Evolutionary conservation across 2,888 invertebrate genomes (phyloP).

Genomic region (Amblyteles armatorius): DNA sequence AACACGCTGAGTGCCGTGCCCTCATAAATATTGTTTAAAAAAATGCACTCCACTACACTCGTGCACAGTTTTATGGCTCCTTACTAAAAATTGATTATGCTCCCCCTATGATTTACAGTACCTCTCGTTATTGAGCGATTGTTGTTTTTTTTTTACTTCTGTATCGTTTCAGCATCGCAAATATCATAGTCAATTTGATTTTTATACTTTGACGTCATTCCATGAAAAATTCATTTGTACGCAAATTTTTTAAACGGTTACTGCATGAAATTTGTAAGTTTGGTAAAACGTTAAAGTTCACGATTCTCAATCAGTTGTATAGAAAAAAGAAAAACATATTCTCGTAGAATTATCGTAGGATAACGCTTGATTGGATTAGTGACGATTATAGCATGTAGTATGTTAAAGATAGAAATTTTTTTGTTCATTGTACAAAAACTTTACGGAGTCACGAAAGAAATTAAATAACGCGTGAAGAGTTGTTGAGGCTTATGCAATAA

Average conservation of each 20-base stretch:
- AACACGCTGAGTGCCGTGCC: background rate
- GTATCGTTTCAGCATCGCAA: constrained; percentile 33
- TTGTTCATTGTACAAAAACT: constrained; percentile 56
- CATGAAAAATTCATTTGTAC: constrained; percentile 46
- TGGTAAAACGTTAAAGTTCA: constrained; percentile 22
- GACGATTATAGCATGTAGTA: constrained; percentile 62
- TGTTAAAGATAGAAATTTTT: constrained; percentile 52
- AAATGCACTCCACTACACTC: constrained; percentile 32
- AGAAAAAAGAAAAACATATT: constrained; percentile 18
- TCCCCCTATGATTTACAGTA: constrained; percentile 6
- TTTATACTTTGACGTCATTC: constrained; percentile 45
- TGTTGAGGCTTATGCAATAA: constrained; percentile 78
- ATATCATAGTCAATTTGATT: constrained; percentile 23
- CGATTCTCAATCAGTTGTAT: constrained; percentile 12
- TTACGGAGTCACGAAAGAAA: constrained; percentile 26
- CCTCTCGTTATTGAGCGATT: constrained; percentile 5
- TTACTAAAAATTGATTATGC: background rate
- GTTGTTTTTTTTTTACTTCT: background rate
- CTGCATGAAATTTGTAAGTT: constrained; percentile 58
- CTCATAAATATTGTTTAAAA: constrained; percentile 40
- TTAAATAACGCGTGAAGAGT: constrained; percentile 33
- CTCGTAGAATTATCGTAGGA: constrained; percentile 58
- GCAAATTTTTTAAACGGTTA: constrained; percentile 42
- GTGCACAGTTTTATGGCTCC: constrained; percentile 23
- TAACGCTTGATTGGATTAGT: constrained; percentile 60